Base-by-base conservation (phyloP, 2,113 vertebrate genomes). In the Pollimyrus isidori region DNA sequence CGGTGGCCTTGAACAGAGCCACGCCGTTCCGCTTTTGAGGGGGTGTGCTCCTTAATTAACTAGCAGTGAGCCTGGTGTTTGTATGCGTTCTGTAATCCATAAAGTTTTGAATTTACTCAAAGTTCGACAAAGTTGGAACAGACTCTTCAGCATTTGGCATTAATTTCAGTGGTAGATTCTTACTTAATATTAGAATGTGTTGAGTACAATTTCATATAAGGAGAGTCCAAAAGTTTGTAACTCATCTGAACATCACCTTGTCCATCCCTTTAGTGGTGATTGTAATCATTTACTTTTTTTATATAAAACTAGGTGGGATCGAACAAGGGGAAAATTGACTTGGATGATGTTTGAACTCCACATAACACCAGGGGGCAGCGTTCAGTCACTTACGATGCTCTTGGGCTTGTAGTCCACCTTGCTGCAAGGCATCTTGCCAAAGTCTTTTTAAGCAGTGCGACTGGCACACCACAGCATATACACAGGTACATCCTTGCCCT, bases 391-490 rank as follows among this genome's bases (percentile, higher is more conserved):
- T 86, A 90, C 85, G 89, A 83, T 73, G 88, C 85, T 82, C 91
- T 89, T 88, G 65, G 49, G 50, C 48, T 89, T 65, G 65, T 80
- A 58, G 90, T 91, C 90, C 90, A 69, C 89, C 86, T 87, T 56
- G 85, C 89, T 89, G 62, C 56, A 90, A 91, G 88, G 89, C 90
- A 88, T 86, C 88, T 89, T 88, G 52, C 53, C 86, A 30, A 89
- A 90, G 92, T 92, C 46, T 85, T 87, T 92, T 56, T 89, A 93
- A 90, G 95, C 91, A 89, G 92, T 84, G 89, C 83, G 90, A 89
- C 90, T 91, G 90, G 90, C 92, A 49, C 89, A 42, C 90, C 69
- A 9, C 73, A 5, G 13, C 86, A 90, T 87, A 85, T 58, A 87
- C 30, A 39, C 52, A 85, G 21, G 87, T 42, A 90, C 53, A 5